Evolutionary conservation across 2,797 vertebrate species (phyloP).

Genomic region (Rhynchonycteris naso): DNA sequence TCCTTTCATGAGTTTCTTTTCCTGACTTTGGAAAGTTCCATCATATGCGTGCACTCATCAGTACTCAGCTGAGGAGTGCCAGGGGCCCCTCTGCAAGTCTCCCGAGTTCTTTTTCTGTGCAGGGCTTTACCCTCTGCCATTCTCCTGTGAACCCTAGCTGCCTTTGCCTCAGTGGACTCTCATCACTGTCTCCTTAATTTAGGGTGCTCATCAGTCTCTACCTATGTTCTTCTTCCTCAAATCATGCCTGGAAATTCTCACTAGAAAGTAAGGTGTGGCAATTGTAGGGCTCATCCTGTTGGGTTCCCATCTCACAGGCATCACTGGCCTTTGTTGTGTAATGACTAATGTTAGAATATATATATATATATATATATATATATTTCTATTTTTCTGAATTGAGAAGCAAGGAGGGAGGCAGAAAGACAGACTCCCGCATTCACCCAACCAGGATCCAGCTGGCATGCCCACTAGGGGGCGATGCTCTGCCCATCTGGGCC

Average conservation of each 20-base stretch:
- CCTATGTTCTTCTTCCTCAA: not conserved
- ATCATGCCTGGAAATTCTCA: not conserved
- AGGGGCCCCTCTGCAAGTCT: not conserved
- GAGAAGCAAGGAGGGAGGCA: too few species aligned
- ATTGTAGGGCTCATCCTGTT: not conserved
- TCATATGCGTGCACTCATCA: not conserved
- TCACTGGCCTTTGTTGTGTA: not conserved
- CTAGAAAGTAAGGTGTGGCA: not conserved
- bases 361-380: too few species aligned
- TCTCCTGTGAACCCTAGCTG: not conserved
- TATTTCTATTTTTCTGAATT: too few species aligned
- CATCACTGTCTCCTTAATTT: not conserved
- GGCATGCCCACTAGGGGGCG: too few species aligned
- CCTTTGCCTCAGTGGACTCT: not conserved
- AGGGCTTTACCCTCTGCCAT: not conserved
- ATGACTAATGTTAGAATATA: not conserved
- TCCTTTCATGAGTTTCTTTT: not conserved
- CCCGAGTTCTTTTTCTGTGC: not conserved
- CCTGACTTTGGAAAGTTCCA: not conserved
- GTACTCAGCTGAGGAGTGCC: not conserved
- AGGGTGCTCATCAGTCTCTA: not conserved
- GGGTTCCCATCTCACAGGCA: not conserved
- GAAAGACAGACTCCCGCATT: too few species aligned
- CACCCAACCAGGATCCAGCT: too few species aligned
- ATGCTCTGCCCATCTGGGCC: too few species aligned